A percentile compares a stretch with the other conserved stretches of the same genome.
phyloP scores from a whole-genome alignment of 2,113 vertebrate genomes.

The Artemisiospiza belli region DNA sequence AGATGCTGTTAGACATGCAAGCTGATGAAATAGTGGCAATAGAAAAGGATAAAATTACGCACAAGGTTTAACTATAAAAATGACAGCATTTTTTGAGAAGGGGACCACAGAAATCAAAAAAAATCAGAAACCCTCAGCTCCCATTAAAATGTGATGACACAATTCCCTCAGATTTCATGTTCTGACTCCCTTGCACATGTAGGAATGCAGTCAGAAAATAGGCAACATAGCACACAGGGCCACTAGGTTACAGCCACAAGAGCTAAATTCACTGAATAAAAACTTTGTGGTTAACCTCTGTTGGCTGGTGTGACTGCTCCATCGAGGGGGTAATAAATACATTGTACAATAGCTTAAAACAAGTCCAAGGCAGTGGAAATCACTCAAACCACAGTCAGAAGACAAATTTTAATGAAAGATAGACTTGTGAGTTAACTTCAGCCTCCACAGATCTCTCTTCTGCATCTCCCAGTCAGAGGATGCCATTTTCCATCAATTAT shows the following conservation, averaged over 20 bases:
- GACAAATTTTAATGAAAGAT: neutral
- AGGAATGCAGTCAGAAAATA: neutral
- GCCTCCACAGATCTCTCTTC: neutral
- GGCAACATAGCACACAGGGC: neutral
- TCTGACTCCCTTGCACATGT: neutral
- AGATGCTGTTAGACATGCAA: neutral
- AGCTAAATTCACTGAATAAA: neutral
- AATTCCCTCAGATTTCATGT: neutral
- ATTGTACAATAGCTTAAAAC: neutral
- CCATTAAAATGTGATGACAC: neutral
- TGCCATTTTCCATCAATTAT: neutral
- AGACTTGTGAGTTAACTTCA: neutral
- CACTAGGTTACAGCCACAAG: neutral
- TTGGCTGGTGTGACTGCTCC: neutral
- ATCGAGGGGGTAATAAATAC: neutral
- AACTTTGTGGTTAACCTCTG: neutral
- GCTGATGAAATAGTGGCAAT: neutral
- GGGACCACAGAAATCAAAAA: neutral
- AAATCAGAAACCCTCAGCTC: neutral
- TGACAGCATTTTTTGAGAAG: neutral
- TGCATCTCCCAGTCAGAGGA: neutral
- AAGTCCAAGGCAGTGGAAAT: neutral
- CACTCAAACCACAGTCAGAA: neutral
- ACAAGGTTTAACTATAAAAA: neutral
- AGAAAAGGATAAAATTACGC: neutral